Conservation (phyloP, 2,888 invertebrate species). For the Netelia inedita region DNA sequence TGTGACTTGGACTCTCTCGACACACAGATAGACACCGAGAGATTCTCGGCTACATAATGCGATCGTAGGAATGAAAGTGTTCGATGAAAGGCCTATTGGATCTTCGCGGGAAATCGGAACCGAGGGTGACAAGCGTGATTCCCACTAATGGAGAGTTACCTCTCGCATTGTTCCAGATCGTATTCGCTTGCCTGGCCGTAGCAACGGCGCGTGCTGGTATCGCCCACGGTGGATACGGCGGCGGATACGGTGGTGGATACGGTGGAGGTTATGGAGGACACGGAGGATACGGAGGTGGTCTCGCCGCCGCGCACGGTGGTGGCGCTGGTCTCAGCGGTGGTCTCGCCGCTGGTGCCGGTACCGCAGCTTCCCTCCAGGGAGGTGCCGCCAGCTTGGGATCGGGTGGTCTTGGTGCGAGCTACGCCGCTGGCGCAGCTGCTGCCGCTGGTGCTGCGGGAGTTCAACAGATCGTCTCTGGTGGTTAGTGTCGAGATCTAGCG, state of each 20-base stretch:
- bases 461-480: conserved; percentile 84
- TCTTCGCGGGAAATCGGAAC: too few species aligned
- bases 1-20: conserved; percentile 14
- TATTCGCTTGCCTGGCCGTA: conserved; percentile 84
- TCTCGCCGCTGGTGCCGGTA: conserved; percentile 83
- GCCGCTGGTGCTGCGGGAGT: conserved; percentile 84
- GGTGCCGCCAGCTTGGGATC: conserved; percentile 84
- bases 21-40: too few species aligned
- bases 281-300: conserved; percentile 73
- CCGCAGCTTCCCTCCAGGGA: conserved; percentile 83
- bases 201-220: conserved; percentile 84
- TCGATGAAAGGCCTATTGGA: too few species aligned
- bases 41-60: too few species aligned
- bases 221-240: conserved; percentile 81
- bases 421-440: conserved; percentile 84
- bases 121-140: too few species aligned
- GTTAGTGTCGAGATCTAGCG: conserved; percentile 73
- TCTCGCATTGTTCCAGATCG: conserved; percentile 78
- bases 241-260: conserved; percentile 77
- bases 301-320: conserved; percentile 72
- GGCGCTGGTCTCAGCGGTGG: conserved; percentile 83
- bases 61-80: too few species aligned
- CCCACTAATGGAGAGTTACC: neutral
- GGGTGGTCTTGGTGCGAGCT: conserved; percentile 84
- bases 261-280: conserved; percentile 77